A percentile compares a stretch with the other conserved stretches of the same genome.
These are phyloP conservation scores for Hippasteria phrygiana DNA, from an alignment of 53 echinoderm and acorn worm genomes.

Conservation along the genomic window DNA sequence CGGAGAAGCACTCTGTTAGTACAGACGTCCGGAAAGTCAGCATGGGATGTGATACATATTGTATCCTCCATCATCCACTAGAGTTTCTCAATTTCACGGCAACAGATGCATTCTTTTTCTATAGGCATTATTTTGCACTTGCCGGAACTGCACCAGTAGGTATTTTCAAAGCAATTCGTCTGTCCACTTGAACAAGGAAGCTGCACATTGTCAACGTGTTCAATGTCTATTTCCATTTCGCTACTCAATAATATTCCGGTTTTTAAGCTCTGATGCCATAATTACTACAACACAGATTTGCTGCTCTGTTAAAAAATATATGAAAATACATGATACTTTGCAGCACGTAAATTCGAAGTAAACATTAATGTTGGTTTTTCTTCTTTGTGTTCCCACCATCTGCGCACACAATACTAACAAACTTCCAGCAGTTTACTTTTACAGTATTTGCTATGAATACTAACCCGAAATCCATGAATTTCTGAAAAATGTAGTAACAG, in stretches of 20 bases:
- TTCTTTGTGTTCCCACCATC: too few species aligned
- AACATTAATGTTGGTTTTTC: too few species aligned
- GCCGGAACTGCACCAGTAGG: conserved; percentile 46
- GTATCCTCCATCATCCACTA: neutral
- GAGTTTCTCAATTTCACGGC: conserved; percentile 38
- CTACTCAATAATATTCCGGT: neutral
- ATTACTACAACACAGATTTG: neutral
- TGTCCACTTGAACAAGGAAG: neutral
- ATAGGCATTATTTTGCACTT: conserved; percentile 64
- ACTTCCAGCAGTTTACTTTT: too few species aligned
- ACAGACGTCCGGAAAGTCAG: conserved; percentile 5
- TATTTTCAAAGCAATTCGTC: neutral
- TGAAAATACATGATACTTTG: neutral
- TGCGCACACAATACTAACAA: too few species aligned
- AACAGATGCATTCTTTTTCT: conserved; percentile 60
- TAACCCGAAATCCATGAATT: too few species aligned
- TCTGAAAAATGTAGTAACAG: too few species aligned
- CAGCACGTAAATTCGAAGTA: neutral
- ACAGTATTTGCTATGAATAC: too few species aligned
- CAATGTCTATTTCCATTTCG: neutral
- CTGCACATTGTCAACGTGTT: neutral
- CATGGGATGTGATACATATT: neutral
- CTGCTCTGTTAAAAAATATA: neutral
- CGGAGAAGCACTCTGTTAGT: conserved; percentile 10
- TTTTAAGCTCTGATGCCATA: conserved; percentile 22